These are phyloP conservation scores for Leuctra nigra DNA, from an alignment of 2,888 invertebrate genomes.

Conservation along the genomic window DNA sequence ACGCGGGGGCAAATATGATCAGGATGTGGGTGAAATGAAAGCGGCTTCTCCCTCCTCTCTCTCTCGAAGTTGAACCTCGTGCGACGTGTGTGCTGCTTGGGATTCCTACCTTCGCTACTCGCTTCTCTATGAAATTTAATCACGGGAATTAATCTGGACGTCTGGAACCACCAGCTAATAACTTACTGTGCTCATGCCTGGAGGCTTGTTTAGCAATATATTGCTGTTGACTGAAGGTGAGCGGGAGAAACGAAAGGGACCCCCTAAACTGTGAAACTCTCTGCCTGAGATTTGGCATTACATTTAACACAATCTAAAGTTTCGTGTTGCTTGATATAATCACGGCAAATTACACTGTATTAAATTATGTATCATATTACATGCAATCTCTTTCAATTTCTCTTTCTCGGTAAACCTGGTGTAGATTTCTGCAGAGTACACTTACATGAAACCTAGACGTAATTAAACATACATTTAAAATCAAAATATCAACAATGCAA, in stretches of 20 bases:
- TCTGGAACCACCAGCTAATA: conserved; percentile 30
- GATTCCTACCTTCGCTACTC: conserved; percentile 20
- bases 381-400: no score
- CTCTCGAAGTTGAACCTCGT: no score
- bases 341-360: no score
- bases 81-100: neutral
- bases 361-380: no score
- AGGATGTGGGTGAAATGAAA: neutral
- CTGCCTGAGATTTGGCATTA: neutral
- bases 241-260: conserved; percentile 7
- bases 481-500: no score
- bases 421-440: no score
- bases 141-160: conserved; percentile 31
- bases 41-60: neutral
- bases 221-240: conserved; percentile 29
- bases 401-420: no score
- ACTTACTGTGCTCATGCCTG: conserved; percentile 22
- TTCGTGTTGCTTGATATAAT: no score
- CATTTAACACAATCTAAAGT: neutral
- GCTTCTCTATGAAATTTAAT: conserved; percentile 30
- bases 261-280: neutral
- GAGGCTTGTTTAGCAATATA: conserved; percentile 29
- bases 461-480: no score
- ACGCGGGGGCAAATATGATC: conserved; percentile 3
- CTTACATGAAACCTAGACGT: no score